phyloP scores from a whole-genome alignment of 2,888 invertebrate genomes.

The Caenorhabditis drosophilae region DNA sequence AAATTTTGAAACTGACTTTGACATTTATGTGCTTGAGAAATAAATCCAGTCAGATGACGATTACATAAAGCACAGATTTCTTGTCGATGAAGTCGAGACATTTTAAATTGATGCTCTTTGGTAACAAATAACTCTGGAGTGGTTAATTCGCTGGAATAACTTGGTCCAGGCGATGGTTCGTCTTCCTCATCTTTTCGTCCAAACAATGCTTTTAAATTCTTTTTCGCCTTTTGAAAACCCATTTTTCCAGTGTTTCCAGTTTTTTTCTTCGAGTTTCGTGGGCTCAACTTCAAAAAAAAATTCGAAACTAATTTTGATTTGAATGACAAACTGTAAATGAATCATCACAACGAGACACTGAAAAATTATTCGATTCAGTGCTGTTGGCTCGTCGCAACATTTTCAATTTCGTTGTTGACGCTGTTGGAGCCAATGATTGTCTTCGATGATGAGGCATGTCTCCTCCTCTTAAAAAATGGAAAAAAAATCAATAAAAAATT shows the following conservation, averaged over 20 bases:
- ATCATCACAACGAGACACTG: constrained; percentile 28
- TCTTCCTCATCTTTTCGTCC: constrained; percentile 65
- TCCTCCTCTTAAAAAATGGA: constrained; percentile 23
- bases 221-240: constrained; percentile 71
- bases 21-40: constrained; percentile 74
- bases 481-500: not conserved
- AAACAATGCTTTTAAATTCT: constrained; percentile 70
- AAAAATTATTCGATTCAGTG: constrained; percentile 59
- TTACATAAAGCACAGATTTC: constrained; percentile 84
- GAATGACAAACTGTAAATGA: constrained; percentile 17
- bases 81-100: constrained; percentile 78
- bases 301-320: not conserved
- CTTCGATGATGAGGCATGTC: constrained; percentile 55
- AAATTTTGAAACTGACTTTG: constrained; percentile 39
- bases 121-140: constrained; percentile 31
- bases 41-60: constrained; percentile 79
- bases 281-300: constrained; percentile 25
- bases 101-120: constrained; percentile 69
- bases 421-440: constrained; percentile 65
- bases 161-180: constrained; percentile 48
- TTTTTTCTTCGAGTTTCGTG: constrained; percentile 40
- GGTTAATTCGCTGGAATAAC: constrained; percentile 34
- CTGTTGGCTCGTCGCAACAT: constrained; percentile 66
- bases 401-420: constrained; percentile 61
- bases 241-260: constrained; percentile 62